Evolutionary conservation across 1,140 invertebrate genomes (phyloP).

Genomic region (Danaus melanippus): DNA sequence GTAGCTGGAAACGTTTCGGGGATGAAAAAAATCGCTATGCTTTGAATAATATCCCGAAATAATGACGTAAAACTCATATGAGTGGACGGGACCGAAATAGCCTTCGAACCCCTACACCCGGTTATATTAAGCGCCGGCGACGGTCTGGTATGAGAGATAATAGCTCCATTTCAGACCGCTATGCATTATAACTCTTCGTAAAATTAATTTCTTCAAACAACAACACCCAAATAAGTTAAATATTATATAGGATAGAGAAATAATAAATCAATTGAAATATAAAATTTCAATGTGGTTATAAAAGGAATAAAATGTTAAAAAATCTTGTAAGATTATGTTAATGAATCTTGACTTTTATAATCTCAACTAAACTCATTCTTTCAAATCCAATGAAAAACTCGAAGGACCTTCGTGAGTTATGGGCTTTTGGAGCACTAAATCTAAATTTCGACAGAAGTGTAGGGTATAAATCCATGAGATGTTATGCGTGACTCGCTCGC

Average conservation of each 20-base stretch:
- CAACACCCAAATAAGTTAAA: not conserved
- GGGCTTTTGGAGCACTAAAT: slow-evolving; percentile 49
- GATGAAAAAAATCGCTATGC: slow-evolving; percentile 43
- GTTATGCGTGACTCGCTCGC: slow-evolving; percentile 61
- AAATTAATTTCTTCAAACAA: slow-evolving; percentile 11
- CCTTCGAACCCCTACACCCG: slow-evolving; percentile 24
- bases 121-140: slow-evolving; percentile 46
- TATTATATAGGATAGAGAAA: too few relatives aligned
- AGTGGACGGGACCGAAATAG: slow-evolving; percentile 37
- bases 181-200: not conserved
- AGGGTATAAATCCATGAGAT: slow-evolving; percentile 64
- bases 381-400: slow-evolving; percentile 35
- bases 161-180: slow-evolving; percentile 27
- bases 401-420: slow-evolving; percentile 44
- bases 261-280: too few relatives aligned
- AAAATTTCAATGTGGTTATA: too few relatives aligned
- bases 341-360: slow-evolving; percentile 24
- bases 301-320: too few relatives aligned
- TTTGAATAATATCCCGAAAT: slow-evolving; percentile 61
- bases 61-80: slow-evolving; percentile 62
- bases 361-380: slow-evolving; percentile 31
- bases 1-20: slow-evolving; percentile 30
- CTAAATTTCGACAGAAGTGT: slow-evolving; percentile 67
- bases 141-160: slow-evolving; percentile 43
- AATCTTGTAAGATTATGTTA: slow-evolving; percentile 3